phyloP scores from a whole-genome alignment of 92 coral and sea anemone genomes.

The Actinostola sp. region DNA sequence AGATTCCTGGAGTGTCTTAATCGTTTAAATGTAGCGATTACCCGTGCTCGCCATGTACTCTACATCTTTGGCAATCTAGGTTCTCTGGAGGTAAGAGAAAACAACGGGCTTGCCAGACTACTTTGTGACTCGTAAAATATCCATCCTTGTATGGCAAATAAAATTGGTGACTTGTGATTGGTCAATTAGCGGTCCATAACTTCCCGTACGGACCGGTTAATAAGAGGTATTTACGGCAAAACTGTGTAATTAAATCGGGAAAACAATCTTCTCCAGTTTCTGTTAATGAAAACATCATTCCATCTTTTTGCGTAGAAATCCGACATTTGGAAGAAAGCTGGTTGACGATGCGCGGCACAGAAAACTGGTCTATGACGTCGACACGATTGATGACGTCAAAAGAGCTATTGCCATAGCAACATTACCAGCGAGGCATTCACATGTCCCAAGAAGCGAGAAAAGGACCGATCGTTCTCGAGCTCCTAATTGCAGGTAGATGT shows the following conservation, averaged over 20 bases:
- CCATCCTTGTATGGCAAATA: neutral
- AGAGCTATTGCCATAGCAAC: slow-evolving; percentile 5
- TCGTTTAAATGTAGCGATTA: slow-evolving; percentile 92
- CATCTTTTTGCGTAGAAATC: neutral
- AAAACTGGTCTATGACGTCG: slow-evolving; percentile 1
- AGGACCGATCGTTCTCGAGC: too few species aligned
- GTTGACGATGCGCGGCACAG: slow-evolving; percentile 21
- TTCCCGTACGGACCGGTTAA: too few species aligned
- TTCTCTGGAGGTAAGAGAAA: slow-evolving; percentile 46
- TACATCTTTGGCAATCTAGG: slow-evolving; percentile 75
- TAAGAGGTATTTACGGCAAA: too few species aligned
- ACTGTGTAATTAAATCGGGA: too few species aligned
- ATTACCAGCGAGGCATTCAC: neutral
- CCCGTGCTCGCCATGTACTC: slow-evolving; percentile 90
- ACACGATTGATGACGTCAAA: slow-evolving; percentile 5
- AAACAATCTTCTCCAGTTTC: too few species aligned
- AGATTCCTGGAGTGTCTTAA: slow-evolving; percentile 82
- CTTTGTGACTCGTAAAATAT: neutral
- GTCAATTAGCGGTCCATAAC: too few species aligned
- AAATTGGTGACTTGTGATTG: too few species aligned
- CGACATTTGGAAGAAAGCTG: slow-evolving; percentile 23
- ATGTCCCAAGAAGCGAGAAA: neutral
- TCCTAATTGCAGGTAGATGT: too few species aligned
- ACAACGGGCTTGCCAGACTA: neutral
- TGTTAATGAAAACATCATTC: neutral